Evolutionary conservation across 1,140 invertebrate species (phyloP).

Genomic region (Laodelphax striatellus): DNA sequence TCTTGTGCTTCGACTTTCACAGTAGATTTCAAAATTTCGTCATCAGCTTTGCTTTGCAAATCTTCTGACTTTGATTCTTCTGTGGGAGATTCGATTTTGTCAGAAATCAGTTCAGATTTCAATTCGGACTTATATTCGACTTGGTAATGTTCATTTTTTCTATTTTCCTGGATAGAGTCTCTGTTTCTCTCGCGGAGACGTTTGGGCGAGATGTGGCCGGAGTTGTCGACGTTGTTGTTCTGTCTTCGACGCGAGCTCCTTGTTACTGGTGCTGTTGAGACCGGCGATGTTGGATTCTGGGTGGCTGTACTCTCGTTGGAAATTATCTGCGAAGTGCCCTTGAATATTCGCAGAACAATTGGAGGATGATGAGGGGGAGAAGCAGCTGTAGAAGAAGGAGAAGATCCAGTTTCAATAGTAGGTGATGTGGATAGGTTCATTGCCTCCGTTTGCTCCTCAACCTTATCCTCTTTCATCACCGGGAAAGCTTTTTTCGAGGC

Average conservation of each 20-base stretch:
- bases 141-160: background rate
- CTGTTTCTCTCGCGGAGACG: conserved; percentile 10
- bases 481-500: conserved; percentile 14
- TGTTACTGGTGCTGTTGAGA: background rate
- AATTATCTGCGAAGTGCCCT: conserved; percentile 38
- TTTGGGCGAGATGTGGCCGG: conserved; percentile 8
- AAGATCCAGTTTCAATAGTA: conserved; percentile 7
- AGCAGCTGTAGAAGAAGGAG: conserved; percentile 19
- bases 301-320: conserved; percentile 30
- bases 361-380: conserved; percentile 41
- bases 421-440: conserved; percentile 26
- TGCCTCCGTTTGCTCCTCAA: conserved; percentile 26
- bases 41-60: background rate
- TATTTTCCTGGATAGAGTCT: background rate
- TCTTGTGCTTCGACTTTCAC: conserved; percentile 27
- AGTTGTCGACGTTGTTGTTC: conserved; percentile 10
- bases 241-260: conserved; percentile 18
- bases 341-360: conserved; percentile 53
- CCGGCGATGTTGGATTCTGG: conserved; percentile 24
- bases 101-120: background rate
- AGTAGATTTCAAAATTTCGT: background rate
- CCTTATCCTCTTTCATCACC: conserved; percentile 11
- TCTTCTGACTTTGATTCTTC: background rate
- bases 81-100: conserved; percentile 30
- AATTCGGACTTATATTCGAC: background rate